A percentile compares a stretch with the other conserved stretches of the same genome.
Evolutionary conservation across 2,113 vertebrate species (phyloP).

Genomic region (Lichenostomus cassidix): DNA sequence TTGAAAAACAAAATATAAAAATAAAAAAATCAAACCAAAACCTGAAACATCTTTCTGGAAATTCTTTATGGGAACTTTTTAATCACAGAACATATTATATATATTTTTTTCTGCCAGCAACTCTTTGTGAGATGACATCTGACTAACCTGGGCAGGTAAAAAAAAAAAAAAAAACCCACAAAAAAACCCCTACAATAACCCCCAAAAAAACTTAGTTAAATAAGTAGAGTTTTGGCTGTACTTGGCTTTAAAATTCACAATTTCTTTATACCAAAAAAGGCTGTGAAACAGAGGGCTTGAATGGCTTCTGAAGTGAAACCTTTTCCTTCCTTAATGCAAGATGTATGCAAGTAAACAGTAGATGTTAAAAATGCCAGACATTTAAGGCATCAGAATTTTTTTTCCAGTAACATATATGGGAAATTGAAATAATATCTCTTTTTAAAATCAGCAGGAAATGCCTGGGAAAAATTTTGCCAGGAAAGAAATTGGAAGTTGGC

Average conservation of each 20-base stretch:
- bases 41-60: neutral
- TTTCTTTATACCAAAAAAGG: neutral
- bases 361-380: neutral
- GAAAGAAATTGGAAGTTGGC: neutral
- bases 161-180: neutral
- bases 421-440: neutral
- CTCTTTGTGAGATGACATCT: neutral
- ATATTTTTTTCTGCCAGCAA: neutral
- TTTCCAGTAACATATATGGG: neutral
- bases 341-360: neutral
- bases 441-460: neutral
- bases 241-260: neutral
- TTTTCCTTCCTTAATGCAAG: neutral
- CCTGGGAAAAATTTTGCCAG: neutral
- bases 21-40: too few species aligned
- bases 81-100: neutral
- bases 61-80: neutral
- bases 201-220: too few species aligned
- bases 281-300: neutral
- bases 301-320: neutral
- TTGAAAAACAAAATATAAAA: too few species aligned
- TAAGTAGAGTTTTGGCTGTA: neutral
- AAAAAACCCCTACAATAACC: too few species aligned
- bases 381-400: neutral
- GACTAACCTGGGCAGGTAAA: neutral